Evolutionary conservation across 2,113 vertebrate species (phyloP).

Genomic region (Monopterus albus): DNA sequence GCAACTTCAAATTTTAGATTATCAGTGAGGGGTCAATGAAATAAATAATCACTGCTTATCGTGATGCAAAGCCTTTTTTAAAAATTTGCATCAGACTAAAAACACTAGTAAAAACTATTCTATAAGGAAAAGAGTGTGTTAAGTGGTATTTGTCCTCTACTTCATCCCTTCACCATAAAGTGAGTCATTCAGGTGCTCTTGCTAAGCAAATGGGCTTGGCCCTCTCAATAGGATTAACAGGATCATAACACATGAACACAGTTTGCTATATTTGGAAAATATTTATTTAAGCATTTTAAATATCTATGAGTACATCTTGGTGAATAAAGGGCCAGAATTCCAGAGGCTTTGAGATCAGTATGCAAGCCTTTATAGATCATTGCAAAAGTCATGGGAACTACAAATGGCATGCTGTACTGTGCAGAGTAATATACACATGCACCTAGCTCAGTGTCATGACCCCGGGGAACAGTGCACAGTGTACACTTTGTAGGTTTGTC

Average conservation of each 20-base stretch:
- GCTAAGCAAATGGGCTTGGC: neutral
- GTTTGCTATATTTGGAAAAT: slow-evolving; percentile 8
- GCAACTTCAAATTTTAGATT: neutral
- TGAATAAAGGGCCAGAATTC: slow-evolving; percentile 26
- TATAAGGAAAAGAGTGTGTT: neutral
- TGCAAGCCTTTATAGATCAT: slow-evolving; percentile 9
- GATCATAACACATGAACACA: slow-evolving; percentile 8
- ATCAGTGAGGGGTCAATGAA: neutral
- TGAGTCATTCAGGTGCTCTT: slow-evolving; percentile 32
- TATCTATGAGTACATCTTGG: slow-evolving; percentile 35
- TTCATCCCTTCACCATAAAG: neutral
- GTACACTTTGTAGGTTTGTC: neutral
- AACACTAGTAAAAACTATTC: neutral
- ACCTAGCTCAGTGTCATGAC: slow-evolving; percentile 10
- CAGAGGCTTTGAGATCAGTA: slow-evolving; percentile 15
- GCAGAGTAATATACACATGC: slow-evolving; percentile 13
- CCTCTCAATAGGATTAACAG: slow-evolving; percentile 24
- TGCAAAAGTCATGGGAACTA: slow-evolving; percentile 22
- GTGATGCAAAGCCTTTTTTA: neutral
- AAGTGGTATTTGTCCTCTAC: neutral
- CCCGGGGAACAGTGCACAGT: neutral
- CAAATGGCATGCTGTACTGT: slow-evolving; percentile 15
- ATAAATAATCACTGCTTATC: neutral
- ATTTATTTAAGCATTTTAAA: slow-evolving; percentile 20
- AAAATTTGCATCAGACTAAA: neutral